These are phyloP conservation scores for Abrostola tripartita DNA, from an alignment of 2,888 invertebrate species.

Conservation along the genomic window DNA sequence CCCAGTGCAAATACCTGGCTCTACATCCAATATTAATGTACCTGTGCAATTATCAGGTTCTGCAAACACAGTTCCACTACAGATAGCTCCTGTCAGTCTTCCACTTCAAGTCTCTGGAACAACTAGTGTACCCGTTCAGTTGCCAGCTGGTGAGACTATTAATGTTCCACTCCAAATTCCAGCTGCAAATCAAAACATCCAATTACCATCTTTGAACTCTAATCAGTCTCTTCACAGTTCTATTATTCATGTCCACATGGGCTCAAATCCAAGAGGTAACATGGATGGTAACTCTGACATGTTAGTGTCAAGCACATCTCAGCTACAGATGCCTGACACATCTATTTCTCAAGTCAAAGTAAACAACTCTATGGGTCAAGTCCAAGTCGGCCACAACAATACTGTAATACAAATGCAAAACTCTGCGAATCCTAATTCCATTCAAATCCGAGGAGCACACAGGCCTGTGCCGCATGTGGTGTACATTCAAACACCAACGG, in stretches of 20 bases:
- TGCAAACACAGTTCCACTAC: slow-evolving; percentile 77
- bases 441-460: slow-evolving; percentile 76
- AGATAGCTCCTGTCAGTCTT: slow-evolving; percentile 81
- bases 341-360: slow-evolving; percentile 78
- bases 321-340: slow-evolving; percentile 75
- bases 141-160: slow-evolving; percentile 82
- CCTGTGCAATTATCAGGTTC: slow-evolving; percentile 82
- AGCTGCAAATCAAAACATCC: slow-evolving; percentile 75
- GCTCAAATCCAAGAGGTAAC: slow-evolving; percentile 74
- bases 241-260: slow-evolving; percentile 85
- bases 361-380: slow-evolving; percentile 76
- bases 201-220: slow-evolving; percentile 72
- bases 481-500: slow-evolving; percentile 88
- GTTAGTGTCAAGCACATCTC: slow-evolving; percentile 74
- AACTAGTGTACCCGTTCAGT: slow-evolving; percentile 80
- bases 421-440: slow-evolving; percentile 74
- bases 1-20: slow-evolving; percentile 84
- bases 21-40: slow-evolving; percentile 82
- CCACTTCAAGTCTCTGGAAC: slow-evolving; percentile 81
- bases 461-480: slow-evolving; percentile 88
- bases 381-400: slow-evolving; percentile 77
- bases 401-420: slow-evolving; percentile 80
- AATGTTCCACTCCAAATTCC: slow-evolving; percentile 84
- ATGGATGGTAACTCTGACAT: slow-evolving; percentile 78
- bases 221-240: slow-evolving; percentile 79